Conservation (phyloP, 2,113 vertebrate genomes). For the Zapus hudsonius region DNA sequence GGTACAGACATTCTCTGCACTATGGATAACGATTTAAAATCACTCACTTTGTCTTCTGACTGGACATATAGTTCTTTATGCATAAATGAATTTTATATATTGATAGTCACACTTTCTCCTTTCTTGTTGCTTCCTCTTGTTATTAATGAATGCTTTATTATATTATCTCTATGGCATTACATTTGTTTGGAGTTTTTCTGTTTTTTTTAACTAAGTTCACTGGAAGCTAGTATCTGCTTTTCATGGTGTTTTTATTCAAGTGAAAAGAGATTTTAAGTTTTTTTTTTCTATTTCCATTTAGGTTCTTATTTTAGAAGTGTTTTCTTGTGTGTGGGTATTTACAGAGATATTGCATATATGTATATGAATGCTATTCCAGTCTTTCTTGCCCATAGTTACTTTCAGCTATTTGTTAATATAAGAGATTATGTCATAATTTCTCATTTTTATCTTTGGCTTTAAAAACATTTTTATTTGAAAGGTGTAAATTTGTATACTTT, state of each 20-base stretch:
- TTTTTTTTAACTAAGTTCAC: background rate
- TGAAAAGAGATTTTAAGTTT: background rate
- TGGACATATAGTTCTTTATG: background rate
- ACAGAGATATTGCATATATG: no score
- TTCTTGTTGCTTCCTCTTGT: background rate
- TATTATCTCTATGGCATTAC: background rate
- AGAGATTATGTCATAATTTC: background rate
- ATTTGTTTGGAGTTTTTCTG: background rate
- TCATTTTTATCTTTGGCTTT: background rate
- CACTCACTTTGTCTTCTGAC: background rate
- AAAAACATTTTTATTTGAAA: background rate
- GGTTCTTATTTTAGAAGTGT: background rate
- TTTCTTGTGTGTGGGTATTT: background rate
- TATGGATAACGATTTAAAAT: background rate
- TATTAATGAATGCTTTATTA: background rate
- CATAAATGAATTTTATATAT: background rate
- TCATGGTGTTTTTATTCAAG: background rate
- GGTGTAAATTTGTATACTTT: background rate
- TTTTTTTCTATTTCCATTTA: slow-evolving; percentile 4
- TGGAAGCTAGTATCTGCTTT: background rate
- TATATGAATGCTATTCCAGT: background rate
- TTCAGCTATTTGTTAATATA: background rate
- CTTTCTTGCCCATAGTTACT: background rate
- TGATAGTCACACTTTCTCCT: background rate
- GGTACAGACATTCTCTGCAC: background rate